Evolutionary conservation across 2,113 vertebrate species (phyloP).

Genomic region (Ptyas mucosa): DNA sequence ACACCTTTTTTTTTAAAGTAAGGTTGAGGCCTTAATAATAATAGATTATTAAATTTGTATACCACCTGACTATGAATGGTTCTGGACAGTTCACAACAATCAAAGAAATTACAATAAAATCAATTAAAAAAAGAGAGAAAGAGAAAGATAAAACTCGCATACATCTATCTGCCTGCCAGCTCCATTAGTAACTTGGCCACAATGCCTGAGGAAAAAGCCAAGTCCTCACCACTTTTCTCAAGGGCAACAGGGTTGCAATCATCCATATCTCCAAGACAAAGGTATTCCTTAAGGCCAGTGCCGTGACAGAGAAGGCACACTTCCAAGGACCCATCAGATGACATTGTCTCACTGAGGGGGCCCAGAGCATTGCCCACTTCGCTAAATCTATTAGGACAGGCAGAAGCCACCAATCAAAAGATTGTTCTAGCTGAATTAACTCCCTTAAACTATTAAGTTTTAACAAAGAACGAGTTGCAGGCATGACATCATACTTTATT

Average conservation of each 20-base stretch:
- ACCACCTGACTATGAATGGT: not conserved
- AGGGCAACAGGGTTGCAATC: not conserved
- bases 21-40: not conserved
- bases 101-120: not conserved
- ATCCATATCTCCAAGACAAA: not conserved
- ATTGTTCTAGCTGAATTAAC: constrained; percentile 63
- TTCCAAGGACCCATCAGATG: not conserved
- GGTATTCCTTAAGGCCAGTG: not conserved
- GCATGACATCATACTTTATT: not conserved
- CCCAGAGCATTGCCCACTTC: not conserved
- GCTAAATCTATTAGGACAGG: not conserved
- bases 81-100: not conserved
- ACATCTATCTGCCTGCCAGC: not conserved
- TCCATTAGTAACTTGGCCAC: not conserved
- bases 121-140: not conserved
- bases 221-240: not conserved
- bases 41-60: not conserved
- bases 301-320: not conserved
- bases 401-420: not conserved
- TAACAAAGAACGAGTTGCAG: not conserved
- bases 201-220: not conserved
- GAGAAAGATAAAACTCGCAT: not conserved
- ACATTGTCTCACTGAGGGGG: not conserved
- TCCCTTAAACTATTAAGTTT: not conserved
- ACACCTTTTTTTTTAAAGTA: not conserved